Percentiles rank a stretch among this genome's conserved stretches.
Evolutionary conservation across 2,797 vertebrate genomes (phyloP).

Genomic region (Phoebastria nigripes): DNA sequence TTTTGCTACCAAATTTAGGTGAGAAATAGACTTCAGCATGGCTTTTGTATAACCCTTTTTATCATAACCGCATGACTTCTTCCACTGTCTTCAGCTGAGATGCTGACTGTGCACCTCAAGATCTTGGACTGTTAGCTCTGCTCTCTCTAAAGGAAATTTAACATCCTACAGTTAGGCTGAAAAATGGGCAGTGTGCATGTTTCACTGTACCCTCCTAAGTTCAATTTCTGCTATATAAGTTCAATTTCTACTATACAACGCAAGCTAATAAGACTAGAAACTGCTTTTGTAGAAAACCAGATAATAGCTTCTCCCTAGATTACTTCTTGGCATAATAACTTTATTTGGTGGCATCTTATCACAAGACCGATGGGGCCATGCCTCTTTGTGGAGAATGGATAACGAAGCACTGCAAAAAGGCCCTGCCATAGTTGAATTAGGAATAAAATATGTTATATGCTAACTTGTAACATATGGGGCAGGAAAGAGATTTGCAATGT

Average conservation of each 20-base stretch:
- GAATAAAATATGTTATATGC: neutral
- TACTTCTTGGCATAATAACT: conserved; percentile 8
- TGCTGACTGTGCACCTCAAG: neutral
- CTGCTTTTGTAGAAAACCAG: conserved; percentile 15
- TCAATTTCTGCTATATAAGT: conserved; percentile 23
- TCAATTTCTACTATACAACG: conserved; percentile 22
- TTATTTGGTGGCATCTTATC: conserved; percentile 27
- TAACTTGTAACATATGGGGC: neutral
- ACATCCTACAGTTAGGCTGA: neutral
- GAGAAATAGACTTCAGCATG: neutral
- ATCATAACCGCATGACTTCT: neutral
- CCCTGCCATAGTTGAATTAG: neutral
- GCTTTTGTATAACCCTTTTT: neutral
- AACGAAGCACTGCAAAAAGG: neutral
- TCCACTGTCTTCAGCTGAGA: neutral
- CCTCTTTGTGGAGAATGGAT: neutral
- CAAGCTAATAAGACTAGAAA: conserved; percentile 7
- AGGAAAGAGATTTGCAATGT: neutral
- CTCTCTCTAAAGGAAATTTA: neutral
- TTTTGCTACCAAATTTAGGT: neutral
- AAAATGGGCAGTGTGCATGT: neutral
- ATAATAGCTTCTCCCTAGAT: conserved; percentile 9
- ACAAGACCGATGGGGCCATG: neutral
- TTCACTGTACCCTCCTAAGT: neutral
- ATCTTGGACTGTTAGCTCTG: neutral